Conservation (phyloP, 2,888 invertebrate species). For the Melitaea athalia region DNA sequence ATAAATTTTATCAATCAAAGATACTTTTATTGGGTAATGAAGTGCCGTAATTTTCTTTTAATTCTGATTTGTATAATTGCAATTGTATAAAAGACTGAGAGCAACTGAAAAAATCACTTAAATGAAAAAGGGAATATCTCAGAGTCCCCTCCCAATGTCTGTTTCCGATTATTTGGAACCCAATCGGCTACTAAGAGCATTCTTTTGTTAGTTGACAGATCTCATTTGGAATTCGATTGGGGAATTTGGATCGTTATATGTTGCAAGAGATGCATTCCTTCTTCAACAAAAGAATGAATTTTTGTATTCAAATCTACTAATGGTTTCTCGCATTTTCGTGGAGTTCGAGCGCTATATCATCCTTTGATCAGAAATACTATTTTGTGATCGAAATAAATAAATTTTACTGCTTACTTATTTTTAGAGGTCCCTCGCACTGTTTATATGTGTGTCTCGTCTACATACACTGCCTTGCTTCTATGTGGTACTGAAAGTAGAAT, state of each 20-base stretch:
- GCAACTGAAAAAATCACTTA: not conserved
- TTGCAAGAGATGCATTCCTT: constrained; percentile 25
- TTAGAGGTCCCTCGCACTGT: too few relatives aligned
- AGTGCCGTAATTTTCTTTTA: too few relatives aligned
- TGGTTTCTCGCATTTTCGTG: not conserved
- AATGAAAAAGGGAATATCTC: constrained; percentile 9
- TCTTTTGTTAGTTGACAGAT: constrained; percentile 59
- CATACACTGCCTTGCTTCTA: too few relatives aligned
- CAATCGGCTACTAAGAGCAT: constrained; percentile 52
- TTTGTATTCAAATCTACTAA: not conserved
- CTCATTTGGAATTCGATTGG: constrained; percentile 61
- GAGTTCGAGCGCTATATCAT: not conserved
- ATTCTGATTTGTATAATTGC: too few relatives aligned
- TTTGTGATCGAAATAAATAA: not conserved
- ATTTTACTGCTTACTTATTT: too few relatives aligned
- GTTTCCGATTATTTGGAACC: constrained; percentile 48
- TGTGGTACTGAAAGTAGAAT: too few relatives aligned
- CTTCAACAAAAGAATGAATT: not conserved
- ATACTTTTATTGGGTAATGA: too few relatives aligned
- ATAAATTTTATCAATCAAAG: too few relatives aligned
- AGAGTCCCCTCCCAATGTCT: constrained; percentile 48
- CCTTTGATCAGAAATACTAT: not conserved
- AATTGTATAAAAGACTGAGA: too few relatives aligned
- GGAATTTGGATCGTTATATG: constrained; percentile 39
- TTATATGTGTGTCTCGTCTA: too few relatives aligned